Evolutionary conservation across 2,888 invertebrate species (phyloP), one percentile per base, ranked within the genome.

Genomic region (Coleophora flavipennella): DNA sequence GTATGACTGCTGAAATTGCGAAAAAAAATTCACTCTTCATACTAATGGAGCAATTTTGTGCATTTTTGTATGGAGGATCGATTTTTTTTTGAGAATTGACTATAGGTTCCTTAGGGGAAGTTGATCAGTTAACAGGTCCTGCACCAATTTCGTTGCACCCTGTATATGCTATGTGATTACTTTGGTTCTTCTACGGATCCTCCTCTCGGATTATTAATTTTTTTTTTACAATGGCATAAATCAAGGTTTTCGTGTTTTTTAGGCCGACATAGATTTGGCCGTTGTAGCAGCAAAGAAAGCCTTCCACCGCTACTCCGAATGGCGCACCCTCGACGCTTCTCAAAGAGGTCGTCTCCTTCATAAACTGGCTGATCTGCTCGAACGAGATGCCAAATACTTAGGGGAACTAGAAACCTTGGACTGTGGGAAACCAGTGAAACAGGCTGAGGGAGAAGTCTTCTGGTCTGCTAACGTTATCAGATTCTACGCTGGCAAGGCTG

Each of bases 401-500:
- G 91, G 92, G 6, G 91, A 94, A 52, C 85, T 99, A 56, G 97
- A 99, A 78, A 96, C 97, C 0, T 67, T 97, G 48, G 97, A 99
- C 72, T 94, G 94, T 72, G 97, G 97, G 12, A 97, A 97, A 66
- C 96, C 97, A 0, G 95, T 90, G 57, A 76, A 87, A 13, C 81
- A 88, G 53, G 88, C 94, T 0, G 77, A 79, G 36, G 88, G 86
- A 12, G 94, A 95, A 67, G 63, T 93, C 0, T 64, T 83, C 0
- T 76, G 85, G 58, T 72, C 88, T 27, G 80, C 90, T 10, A 85
- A 86, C 38, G 87, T 88, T 39, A 54, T 94, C 28, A 89, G 95
- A 45, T 96, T 95, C 66, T 95, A 91, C 73, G 96, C 95, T 27
- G 96, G 96, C 9, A 96, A 92, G 89, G 93, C 95, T 6, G 96